phyloP scores from a whole-genome alignment of 2,888 invertebrate genomes.

The Ormyrus pomaceus region DNA sequence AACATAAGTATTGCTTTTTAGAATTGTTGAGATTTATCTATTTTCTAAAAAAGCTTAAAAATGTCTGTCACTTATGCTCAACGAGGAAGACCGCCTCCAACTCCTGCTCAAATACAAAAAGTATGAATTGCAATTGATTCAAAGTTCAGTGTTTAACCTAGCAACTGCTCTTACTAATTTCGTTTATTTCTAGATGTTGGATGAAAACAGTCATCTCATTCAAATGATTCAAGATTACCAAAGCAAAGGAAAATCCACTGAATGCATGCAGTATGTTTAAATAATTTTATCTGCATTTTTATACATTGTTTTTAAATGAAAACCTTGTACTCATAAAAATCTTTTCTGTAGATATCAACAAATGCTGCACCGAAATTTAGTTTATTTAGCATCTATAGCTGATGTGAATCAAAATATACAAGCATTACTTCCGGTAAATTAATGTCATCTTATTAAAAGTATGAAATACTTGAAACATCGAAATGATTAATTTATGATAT shows the following conservation, averaged over 20 bases:
- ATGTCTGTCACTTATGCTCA: conserved; percentile 88
- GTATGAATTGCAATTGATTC: conserved; percentile 63
- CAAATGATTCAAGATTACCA: conserved; percentile 98
- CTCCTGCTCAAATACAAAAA: conserved; percentile 90
- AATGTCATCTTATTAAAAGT: conserved; percentile 33
- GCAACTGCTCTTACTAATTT: not conserved
- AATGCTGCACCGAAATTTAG: conserved; percentile 94
- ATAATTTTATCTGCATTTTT: not conserved
- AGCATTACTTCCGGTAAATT: conserved; percentile 88
- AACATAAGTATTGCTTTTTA: conserved; percentile 11
- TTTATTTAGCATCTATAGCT: conserved; percentile 97
- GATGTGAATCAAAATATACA: conserved; percentile 96
- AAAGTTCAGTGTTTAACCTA: conserved; percentile 36
- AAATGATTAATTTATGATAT: not conserved
- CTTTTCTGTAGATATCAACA: conserved; percentile 84
- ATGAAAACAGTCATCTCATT: conserved; percentile 97
- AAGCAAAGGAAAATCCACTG: conserved; percentile 94
- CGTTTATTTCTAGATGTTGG: conserved; percentile 84
- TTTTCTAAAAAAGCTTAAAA: not conserved
- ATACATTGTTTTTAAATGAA: not conserved
- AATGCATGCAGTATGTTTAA: conserved; percentile 88
- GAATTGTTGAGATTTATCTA: conserved; percentile 6
- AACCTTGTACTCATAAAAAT: not conserved
- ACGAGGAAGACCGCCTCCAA: conserved; percentile 85
- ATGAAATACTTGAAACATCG: too few relatives aligned